Evolutionary conservation across 1,140 invertebrate genomes (phyloP), one percentile per base, ranked within the genome.

Genomic region (Amyelois transitella): DNA sequence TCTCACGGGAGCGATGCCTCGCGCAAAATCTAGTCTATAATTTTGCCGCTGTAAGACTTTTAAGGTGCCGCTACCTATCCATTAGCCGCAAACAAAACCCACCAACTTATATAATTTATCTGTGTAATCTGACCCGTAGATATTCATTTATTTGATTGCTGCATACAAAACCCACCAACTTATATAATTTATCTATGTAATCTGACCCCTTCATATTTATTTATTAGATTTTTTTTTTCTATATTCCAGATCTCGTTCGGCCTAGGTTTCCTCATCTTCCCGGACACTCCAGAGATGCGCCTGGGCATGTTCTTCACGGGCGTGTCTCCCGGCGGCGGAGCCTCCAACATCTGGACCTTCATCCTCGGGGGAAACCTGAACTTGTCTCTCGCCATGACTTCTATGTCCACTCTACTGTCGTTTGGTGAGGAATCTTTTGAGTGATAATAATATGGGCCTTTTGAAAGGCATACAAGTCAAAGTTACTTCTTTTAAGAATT

Each of bases 281-380:
- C 93, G 0, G 72, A 92, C 28, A 89, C 90, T 52, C 88, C 92
- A 17, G 91, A 92, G 55, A 90, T 97, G 90, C 92, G 93, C 55
- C 87, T 98, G 61, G 97, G 97, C 0, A 91, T 98, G 73, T 98
- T 98, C 87, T 96, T 97, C 68, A 95, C 95, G 1, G 97, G 96
- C 0, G 95, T 96, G 47, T 93, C 94, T 54, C 97, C 97, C 12
- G 96, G 94, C 22, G 97, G 97, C 0, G 97, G 96, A 1, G 96
- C 96, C 8, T 98, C 96, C n/a, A 99, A 99, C 79, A 96, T 98
- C 65, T 98, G 97, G 96, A 96, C 96, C 0, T 91, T 95, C 56
- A 91, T 97, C 22, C 81, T 99, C 0, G 94, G 92, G 24, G 97
- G 96, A 5, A 98, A 98, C 88, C 89, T 98, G 0, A 93, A 96